Percentiles rank a stretch among this genome's conserved stretches.
phyloP scores from a whole-genome alignment of 2,797 vertebrate genomes.

The Anas flavirostris region DNA sequence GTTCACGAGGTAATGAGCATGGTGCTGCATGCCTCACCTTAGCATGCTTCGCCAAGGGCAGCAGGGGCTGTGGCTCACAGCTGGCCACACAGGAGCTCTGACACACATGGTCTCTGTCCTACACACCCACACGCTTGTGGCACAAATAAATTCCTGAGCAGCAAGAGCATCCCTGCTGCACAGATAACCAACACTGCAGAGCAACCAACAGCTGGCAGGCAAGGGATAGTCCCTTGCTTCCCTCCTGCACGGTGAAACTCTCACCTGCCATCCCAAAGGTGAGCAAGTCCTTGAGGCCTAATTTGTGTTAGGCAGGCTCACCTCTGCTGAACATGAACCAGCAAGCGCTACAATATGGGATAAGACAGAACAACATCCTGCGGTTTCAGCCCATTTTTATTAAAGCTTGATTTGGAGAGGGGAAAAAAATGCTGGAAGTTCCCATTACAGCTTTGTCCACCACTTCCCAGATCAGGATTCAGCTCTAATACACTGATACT shows the following conservation, averaged over 20 bases:
- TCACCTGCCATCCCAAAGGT: not conserved
- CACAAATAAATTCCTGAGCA: slow-evolving; percentile 18
- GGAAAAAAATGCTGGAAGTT: fast-evolving
- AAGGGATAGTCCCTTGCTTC: not conserved
- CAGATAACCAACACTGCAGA: not conserved
- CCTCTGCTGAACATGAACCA: not conserved
- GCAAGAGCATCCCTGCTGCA: not conserved
- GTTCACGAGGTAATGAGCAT: fast-evolving
- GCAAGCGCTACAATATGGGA: not conserved
- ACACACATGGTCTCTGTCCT: not conserved
- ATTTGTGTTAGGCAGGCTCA: not conserved
- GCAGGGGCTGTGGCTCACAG: not conserved
- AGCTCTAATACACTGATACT: not conserved
- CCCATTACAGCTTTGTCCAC: not conserved
- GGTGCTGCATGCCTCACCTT: not conserved
- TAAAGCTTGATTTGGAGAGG: fast-evolving
- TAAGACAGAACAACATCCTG: not conserved
- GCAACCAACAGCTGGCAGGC: not conserved
- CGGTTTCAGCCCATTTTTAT: not conserved
- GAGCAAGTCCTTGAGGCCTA: not conserved
- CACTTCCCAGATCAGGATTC: not conserved
- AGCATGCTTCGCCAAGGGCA: not conserved
- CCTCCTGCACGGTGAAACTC: not conserved
- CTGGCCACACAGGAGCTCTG: not conserved
- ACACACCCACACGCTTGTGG: not conserved